Base-by-base conservation (phyloP, 2,113 vertebrate species). In the Deroptyus accipitrinus region DNA sequence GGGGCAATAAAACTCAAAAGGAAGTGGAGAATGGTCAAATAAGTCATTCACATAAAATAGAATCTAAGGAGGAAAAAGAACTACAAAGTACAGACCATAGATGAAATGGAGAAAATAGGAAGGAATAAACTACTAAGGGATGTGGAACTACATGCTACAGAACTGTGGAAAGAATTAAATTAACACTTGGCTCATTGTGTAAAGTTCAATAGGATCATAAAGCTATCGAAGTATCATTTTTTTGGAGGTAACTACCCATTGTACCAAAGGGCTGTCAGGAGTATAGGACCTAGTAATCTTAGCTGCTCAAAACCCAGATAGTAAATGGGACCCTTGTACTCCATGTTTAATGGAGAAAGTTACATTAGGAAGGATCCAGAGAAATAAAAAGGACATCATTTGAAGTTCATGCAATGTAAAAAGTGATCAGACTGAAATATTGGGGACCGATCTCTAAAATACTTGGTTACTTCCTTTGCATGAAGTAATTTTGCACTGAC, bases 171-270 rank as follows among this genome's bases (percentile, higher is more conserved):
- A 95, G 57, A 90, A 95, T 89, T 89, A 95, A 94, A 95, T 95
- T 96, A 97, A 92, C 66, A 94, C 74, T 95, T 89, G 83, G 83
- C 82, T 96, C 52, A 31, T 84, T 88, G 86, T 91, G 24, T 88
- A 78, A 95, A 94, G 88, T 94, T 97, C 94, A 95, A 11, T 33
- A 91, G 78, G 61, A 93, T 91, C 88, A 89, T 95, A 96, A 96
- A 97, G 66, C 42, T 89, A 94, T 72, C 6, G 8, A 96, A 95
- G 55, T 94, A 91, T 86, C 92, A 87, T 41, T 91, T 92, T 88
- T 90, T 92, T 95, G 88, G 64, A 55, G 67, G 77, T 52, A 95
- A 95, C 67, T 93, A 31, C 44, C 77, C 83, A 54, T 77, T 83
- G 66, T 49, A 90, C 81, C 74, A 91, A 78, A 96, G 88, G 41